Evolutionary conservation across 2,888 invertebrate species (phyloP), one percentile per base, ranked within the genome.

Genomic region (Cerastis rubricosa): DNA sequence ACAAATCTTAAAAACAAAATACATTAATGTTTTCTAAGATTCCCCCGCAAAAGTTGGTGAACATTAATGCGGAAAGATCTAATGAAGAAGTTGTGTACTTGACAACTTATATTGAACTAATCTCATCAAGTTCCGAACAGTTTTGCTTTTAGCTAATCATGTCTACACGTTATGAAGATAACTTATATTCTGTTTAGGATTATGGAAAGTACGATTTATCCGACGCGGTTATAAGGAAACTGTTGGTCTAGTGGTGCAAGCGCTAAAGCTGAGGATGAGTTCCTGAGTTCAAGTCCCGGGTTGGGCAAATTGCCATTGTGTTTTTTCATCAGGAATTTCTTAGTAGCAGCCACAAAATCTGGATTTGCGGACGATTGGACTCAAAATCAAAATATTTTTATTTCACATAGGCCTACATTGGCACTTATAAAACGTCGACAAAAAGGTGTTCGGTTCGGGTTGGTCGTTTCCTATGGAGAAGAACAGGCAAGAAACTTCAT

Each of bases 81-180:
- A 67, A 80, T 81, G 81, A 57, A 45, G 35, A 85, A 81, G 84
- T 81, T 81, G 40, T 43, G 19, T 54, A 22, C 49, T 84, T 65
- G 57, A 68, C 25, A 71, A 71, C 66, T 84, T 67, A 11, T 47
- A 67, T 47, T 57, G 51, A 79, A 43, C 71, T 80, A 71, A 80
- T 66, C 72, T 61, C 54, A 71, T 61, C 54, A 14, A 66, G 40
- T 79, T 70, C 14, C 7, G 40, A 79, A 66, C 54, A 43, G 47
- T 84, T 79, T 57, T 25, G 71, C 80, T 80, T 59, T 80, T 66
- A 84, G 51, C 40, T 66, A 66, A 84, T 78, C 64, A 45, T 63
- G 61, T 47, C n/a, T 45, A 45, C n/a, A 68, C 11, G 7, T 49
- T 59, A 70, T 22, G 49, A 61, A 43, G 47, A 25, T n/a, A 25